phyloP scores from a whole-genome alignment of 1,140 invertebrate species.

The Charaxes varanes region DNA sequence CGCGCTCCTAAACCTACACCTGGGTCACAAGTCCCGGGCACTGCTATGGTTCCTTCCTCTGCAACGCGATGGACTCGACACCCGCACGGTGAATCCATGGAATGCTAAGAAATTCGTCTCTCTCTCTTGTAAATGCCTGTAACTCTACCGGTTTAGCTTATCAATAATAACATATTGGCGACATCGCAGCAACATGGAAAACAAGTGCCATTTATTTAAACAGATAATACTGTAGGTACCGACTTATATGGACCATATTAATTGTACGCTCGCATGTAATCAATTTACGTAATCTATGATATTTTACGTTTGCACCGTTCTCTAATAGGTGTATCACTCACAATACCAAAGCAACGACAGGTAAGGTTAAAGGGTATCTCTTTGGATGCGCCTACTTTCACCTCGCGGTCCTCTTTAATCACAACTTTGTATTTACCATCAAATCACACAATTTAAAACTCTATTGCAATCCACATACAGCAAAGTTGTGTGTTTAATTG shows the following conservation, averaged over 20 bases:
- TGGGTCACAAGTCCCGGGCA: too few relatives aligned
- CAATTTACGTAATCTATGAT: slow-evolving; percentile 26
- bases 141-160: too few relatives aligned
- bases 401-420: slow-evolving; percentile 26
- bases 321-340: slow-evolving; percentile 35
- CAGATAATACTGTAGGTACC: slow-evolving; percentile 3
- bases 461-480: slow-evolving; percentile 7
- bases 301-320: slow-evolving; percentile 27
- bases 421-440: slow-evolving; percentile 7
- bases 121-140: too few relatives aligned
- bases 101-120: too few relatives aligned
- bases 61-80: too few relatives aligned
- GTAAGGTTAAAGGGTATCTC: slow-evolving; percentile 29
- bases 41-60: too few relatives aligned
- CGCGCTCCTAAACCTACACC: too few relatives aligned
- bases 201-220: slow-evolving; percentile 14
- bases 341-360: slow-evolving; percentile 31
- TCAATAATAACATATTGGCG: slow-evolving; percentile 2
- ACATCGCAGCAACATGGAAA: slow-evolving; percentile 1
- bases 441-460: slow-evolving; percentile 8
- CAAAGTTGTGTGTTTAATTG: too few relatives aligned
- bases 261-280: slow-evolving; percentile 16
- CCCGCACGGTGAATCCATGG: too few relatives aligned
- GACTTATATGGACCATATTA: slow-evolving; percentile 21
- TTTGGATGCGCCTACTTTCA: slow-evolving; percentile 33